Base-by-base conservation (phyloP, 2,888 invertebrate species). In the Phyllotreta cruciferae region DNA sequence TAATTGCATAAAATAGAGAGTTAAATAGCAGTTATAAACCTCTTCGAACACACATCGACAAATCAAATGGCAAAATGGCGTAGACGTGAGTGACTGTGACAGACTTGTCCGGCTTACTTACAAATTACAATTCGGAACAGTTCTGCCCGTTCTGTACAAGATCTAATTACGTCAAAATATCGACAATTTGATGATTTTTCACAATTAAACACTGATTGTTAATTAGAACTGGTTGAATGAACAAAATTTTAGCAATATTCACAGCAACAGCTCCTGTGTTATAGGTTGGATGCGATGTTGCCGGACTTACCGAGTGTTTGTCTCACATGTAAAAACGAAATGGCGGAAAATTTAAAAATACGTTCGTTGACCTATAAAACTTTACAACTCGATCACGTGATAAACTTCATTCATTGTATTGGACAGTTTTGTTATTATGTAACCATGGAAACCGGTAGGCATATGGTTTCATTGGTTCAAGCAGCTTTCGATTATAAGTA, bases 321-420 rank as follows among this genome's bases (percentile, higher is more conserved):
- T 42, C 60, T 56, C 60, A 56, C 56, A 56, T 56, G 55, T 35
- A 50, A 49, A 38, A 11, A 2, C 10, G 36, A 13, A 55, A 52
- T 8, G 63, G 77, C 77, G 77, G 71, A 69, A 75, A 71, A 65
- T 75, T 76, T 70, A 68, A 77, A 76, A 53, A 38, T 10, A 55
- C 36, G 47, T 34, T 24, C 7, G 39, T 35, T 14, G 24, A 62
- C 77, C 75, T 76, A 77, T 76, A 13, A 35, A 1, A 14, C 13
- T 36, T 7, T n/a, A 24, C 42, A 53, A 8, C 8, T 6, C 3
- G 7, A 56, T 66, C 75, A 77, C 69, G 70, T 76, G 76, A 68
- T 38, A 7, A 5, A 35, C n/a, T 60, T 35, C 13, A 5, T n/a
- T 6, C 1, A 24, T 24, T 56, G 64, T 3, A 75, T 74, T 77